Conservation (phyloP, 2,797 vertebrate species). For the Crypturellus tataupa region DNA sequence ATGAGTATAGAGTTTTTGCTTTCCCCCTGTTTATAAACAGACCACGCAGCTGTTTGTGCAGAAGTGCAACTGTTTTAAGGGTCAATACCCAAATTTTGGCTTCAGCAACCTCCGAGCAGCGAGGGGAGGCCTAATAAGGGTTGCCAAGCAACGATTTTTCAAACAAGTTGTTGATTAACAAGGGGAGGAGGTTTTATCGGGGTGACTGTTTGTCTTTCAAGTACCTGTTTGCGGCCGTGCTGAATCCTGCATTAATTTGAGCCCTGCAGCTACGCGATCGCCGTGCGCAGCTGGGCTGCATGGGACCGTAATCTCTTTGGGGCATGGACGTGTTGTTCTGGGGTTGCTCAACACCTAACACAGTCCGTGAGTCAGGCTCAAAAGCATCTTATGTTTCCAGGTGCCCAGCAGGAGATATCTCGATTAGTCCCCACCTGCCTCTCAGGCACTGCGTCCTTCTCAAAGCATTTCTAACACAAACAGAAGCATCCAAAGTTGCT, state of each 20-base stretch:
- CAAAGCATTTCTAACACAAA: background rate
- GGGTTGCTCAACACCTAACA: background rate
- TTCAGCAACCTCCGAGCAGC: background rate
- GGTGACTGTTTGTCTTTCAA: background rate
- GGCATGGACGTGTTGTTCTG: background rate
- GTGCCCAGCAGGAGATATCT: background rate
- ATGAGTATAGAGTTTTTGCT: background rate
- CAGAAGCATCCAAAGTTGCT: background rate
- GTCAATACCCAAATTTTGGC: background rate
- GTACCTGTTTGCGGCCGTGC: background rate
- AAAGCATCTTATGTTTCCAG: background rate
- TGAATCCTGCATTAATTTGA: background rate
- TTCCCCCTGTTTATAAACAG: background rate
- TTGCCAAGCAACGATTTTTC: background rate
- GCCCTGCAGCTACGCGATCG: background rate
- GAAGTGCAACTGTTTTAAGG: background rate
- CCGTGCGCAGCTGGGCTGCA: background rate
- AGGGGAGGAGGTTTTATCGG: background rate
- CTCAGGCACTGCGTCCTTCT: background rate
- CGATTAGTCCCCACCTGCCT: background rate
- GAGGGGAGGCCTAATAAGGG: background rate
- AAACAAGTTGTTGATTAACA: background rate
- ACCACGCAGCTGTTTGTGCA: accelerated
- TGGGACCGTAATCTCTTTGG: background rate
- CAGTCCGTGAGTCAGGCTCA: background rate